Evolutionary conservation across 2,888 invertebrate genomes (phyloP).

Genomic region (Gymnosoma rotundatum): DNA sequence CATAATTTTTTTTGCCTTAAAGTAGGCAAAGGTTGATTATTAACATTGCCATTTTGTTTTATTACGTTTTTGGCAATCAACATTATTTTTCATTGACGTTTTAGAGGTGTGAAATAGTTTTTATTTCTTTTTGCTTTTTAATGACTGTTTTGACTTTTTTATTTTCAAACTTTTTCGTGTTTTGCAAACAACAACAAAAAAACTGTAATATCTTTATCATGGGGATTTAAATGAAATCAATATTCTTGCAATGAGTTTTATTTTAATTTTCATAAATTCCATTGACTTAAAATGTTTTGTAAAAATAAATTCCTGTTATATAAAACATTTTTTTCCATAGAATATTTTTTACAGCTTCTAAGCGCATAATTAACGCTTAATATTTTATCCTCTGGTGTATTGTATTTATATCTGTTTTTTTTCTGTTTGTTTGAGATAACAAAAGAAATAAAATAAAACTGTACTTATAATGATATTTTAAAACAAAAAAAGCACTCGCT

Average conservation of each 20-base stretch:
- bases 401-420: conserved; percentile 51
- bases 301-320: neutral
- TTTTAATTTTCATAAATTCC: neutral
- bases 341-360: neutral
- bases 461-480: neutral
- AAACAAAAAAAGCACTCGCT: too few relatives aligned
- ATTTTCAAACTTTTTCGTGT: conserved; percentile 33
- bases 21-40: conserved; percentile 67
- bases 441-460: conserved; percentile 2
- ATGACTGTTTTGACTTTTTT: conserved; percentile 43
- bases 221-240: conserved; percentile 44
- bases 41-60: conserved; percentile 57
- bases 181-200: conserved; percentile 26
- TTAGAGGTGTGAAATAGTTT: conserved; percentile 44
- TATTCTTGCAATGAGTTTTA: conserved; percentile 29
- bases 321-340: neutral
- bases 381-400: conserved; percentile 46
- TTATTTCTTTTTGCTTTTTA: neutral
- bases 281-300: neutral
- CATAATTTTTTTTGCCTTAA: conserved; percentile 18
- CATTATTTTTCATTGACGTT: conserved; percentile 54
- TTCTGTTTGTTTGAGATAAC: too few relatives aligned
- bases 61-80: conserved; percentile 30
- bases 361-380: conserved; percentile 29
- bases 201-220: conserved; percentile 29